phyloP scores from a whole-genome alignment of 2,888 invertebrate genomes.

The Acronicta alni region DNA sequence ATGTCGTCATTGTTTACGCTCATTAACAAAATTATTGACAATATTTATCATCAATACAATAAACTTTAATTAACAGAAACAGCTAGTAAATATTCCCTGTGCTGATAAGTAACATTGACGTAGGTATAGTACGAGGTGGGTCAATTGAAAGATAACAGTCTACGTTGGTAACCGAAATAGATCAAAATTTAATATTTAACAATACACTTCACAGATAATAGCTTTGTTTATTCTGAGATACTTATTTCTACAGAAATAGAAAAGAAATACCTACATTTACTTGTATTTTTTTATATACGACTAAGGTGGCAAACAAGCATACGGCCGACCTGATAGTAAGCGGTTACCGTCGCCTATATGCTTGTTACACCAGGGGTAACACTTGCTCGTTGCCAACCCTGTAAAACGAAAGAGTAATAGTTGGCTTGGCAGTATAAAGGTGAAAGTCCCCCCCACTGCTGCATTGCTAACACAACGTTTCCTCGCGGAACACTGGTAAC shows the following conservation, averaged over 20 bases:
- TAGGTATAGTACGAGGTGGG: conserved; percentile 31
- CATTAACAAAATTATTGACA: conserved; percentile 14
- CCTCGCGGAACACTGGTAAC: too few species aligned
- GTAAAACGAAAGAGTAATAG: too few species aligned
- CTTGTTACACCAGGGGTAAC: too few species aligned
- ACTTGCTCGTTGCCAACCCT: too few species aligned
- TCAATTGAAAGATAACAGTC: conserved; percentile 28
- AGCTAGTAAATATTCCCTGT: conserved; percentile 39
- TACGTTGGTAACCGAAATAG: conserved; percentile 3
- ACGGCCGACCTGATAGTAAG: too few species aligned
- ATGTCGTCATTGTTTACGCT: conserved; percentile 21
- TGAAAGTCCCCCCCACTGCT: too few species aligned
- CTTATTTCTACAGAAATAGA: not conserved
- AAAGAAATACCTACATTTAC: too few species aligned
- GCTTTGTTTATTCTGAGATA: not conserved
- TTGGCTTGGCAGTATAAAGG: too few species aligned
- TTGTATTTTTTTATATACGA: too few species aligned
- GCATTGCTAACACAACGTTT: too few species aligned
- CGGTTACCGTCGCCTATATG: too few species aligned
- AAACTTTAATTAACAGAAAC: conserved; percentile 4
- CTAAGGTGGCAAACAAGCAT: too few species aligned
- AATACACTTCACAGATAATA: not conserved
- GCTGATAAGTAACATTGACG: conserved; percentile 31
- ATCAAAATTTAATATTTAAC: not conserved
- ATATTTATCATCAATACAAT: not conserved